Evolutionary conservation across 2,113 vertebrate genomes (phyloP).

Genomic region (Indicator maculatus): DNA sequence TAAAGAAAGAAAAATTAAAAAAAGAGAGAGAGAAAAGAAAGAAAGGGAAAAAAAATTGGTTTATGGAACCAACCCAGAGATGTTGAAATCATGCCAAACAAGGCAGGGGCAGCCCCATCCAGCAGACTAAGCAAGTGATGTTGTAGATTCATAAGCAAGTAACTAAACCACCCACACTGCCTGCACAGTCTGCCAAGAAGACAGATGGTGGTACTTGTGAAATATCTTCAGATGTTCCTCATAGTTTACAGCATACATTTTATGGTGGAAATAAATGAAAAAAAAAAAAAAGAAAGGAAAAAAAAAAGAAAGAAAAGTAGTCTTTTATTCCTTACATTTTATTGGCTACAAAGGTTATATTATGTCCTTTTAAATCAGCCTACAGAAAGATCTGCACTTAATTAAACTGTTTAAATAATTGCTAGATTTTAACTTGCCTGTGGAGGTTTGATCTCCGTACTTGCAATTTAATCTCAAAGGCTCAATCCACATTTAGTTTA

Average conservation of each 20-base stretch:
- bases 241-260: conserved; percentile 63
- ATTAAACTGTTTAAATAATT: conserved; percentile 66
- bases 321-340: conserved; percentile 54
- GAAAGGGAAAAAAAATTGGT: background rate
- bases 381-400: conserved; percentile 47
- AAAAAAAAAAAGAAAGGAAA: background rate
- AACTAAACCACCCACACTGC: conserved; percentile 55
- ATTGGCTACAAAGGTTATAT: conserved; percentile 67
- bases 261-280: conserved; percentile 58
- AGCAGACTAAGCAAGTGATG: conserved; percentile 40
- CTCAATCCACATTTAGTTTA: conserved; percentile 46
- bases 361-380: conserved; percentile 68
- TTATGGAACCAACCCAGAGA: conserved; percentile 5
- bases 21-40: background rate
- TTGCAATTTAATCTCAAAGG: conserved; percentile 43
- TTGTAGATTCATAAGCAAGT: conserved; percentile 34
- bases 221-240: conserved; percentile 69
- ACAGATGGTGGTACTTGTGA: conserved; percentile 70
- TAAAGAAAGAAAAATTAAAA: background rate
- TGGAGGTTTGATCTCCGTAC: conserved; percentile 29
- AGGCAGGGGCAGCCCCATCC: conserved; percentile 39
- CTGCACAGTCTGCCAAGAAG: conserved; percentile 49
- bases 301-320: background rate
- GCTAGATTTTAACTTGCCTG: conserved; percentile 53
- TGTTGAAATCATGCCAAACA: conserved; percentile 25